Percentiles rank a stretch among this genome's conserved stretches.
Evolutionary conservation across 2,888 invertebrate genomes (phyloP).

Genomic region (Cantharis flavilabris): DNA sequence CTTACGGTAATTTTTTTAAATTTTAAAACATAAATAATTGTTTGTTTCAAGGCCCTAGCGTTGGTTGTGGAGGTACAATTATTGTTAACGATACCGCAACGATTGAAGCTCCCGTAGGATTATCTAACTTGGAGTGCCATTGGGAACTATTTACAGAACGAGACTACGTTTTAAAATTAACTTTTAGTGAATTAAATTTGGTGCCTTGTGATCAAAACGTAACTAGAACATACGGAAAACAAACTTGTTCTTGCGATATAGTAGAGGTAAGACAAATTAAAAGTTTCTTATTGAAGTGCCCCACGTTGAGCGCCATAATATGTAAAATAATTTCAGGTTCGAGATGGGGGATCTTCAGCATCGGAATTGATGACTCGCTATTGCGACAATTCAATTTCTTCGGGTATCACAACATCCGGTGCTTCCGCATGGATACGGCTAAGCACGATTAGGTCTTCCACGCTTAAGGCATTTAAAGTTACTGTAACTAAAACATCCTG

Average conservation of each 20-base stretch:
- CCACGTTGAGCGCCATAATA: no score
- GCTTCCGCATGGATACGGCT: slow-evolving; percentile 70
- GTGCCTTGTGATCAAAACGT: slow-evolving; percentile 51
- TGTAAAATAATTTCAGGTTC: slow-evolving; percentile 55
- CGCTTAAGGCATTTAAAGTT: slow-evolving; percentile 68
- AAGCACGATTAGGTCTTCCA: slow-evolving; percentile 59
- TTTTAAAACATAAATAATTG: no score
- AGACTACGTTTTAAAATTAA: slow-evolving; percentile 66
- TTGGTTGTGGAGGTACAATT: slow-evolving; percentile 73
- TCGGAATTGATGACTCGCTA: slow-evolving; percentile 68
- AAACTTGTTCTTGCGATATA: slow-evolving; percentile 72
- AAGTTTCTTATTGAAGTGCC: no score
- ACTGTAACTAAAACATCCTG: slow-evolving; percentile 60
- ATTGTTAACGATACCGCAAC: slow-evolving; percentile 55
- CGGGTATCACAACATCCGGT: slow-evolving; percentile 60
- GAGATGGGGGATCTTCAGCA: slow-evolving; percentile 71
- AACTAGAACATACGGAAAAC: slow-evolving; percentile 52
- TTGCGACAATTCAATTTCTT: slow-evolving; percentile 59
- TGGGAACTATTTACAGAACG: slow-evolving; percentile 69
- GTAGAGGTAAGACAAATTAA: slow-evolving; percentile 61
- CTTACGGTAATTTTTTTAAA: slow-evolving; percentile 48
- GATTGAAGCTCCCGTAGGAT: slow-evolving; percentile 55
- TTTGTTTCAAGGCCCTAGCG: slow-evolving; percentile 51
- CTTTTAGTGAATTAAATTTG: slow-evolving; percentile 61
- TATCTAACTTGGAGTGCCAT: slow-evolving; percentile 72